Percentiles rank a stretch among this genome's conserved stretches.
phyloP scores from a whole-genome alignment of 2,113 vertebrate species.

The Microcebus lehilahytsara region DNA sequence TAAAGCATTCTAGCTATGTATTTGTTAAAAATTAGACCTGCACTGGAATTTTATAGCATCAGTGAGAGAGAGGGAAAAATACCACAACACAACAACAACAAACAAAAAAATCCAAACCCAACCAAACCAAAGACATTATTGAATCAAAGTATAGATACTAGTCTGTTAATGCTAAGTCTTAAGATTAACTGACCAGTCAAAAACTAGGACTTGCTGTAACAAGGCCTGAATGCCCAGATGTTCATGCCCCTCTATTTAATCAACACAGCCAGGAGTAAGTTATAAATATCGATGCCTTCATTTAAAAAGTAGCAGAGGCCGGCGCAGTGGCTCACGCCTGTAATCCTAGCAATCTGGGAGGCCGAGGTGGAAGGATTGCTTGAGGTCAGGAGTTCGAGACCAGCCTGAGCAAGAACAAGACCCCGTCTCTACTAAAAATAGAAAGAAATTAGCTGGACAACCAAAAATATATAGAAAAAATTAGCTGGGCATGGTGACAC shows the following conservation, averaged over 20 bases:
- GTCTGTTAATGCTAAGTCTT: constrained; percentile 67
- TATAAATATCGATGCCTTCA: constrained; percentile 15
- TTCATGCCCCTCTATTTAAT: not conserved
- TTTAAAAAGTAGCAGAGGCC: not conserved
- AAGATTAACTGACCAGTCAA: constrained; percentile 71
- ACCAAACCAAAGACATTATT: constrained; percentile 58
- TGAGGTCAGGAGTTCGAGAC: too few species aligned
- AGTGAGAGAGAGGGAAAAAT: constrained; percentile 60
- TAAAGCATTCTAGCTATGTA: constrained; percentile 87
- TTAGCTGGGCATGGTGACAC: too few species aligned
- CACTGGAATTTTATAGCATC: constrained; percentile 84
- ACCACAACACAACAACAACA: constrained; percentile 54
- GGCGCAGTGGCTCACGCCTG: too few species aligned
- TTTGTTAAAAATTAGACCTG: constrained; percentile 83
- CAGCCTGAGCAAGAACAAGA: too few species aligned
- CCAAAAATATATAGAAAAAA: too few species aligned
- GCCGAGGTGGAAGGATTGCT: too few species aligned
- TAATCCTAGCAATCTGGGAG: too few species aligned
- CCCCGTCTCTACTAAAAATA: too few species aligned
- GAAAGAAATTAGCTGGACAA: too few species aligned
- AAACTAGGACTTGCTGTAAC: constrained; percentile 14
- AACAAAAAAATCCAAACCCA: not conserved
- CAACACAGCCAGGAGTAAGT: not conserved
- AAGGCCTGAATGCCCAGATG: not conserved
- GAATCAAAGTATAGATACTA: not conserved